Conservation (phyloP, 2,797 vertebrate genomes). For the Leptodactylus fallax region DNA sequence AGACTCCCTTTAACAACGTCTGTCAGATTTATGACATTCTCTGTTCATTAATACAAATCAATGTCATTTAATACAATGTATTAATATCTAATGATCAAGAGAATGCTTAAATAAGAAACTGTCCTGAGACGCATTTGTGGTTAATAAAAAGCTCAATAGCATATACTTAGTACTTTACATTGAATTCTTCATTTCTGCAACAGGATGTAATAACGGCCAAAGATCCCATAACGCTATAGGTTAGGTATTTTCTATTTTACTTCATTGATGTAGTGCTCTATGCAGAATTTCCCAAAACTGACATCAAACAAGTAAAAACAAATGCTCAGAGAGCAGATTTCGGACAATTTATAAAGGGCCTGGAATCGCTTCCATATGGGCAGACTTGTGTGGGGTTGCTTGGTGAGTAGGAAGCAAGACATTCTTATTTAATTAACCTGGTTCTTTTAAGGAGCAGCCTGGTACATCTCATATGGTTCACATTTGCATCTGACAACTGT, state of each 20-base stretch:
- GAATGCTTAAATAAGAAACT: neutral
- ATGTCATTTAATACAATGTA: neutral
- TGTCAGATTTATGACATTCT: too few relatives aligned
- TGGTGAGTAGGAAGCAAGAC: constrained; percentile 72
- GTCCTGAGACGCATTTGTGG: neutral
- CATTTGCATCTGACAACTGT: constrained; percentile 70
- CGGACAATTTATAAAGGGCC: constrained; percentile 76
- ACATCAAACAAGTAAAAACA: constrained; percentile 77
- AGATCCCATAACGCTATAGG: constrained; percentile 41
- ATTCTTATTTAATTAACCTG: constrained; percentile 74
- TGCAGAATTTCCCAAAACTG: constrained; percentile 69
- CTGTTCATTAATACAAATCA: neutral
- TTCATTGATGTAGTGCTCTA: constrained; percentile 67
- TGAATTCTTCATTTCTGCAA: constrained; percentile 22
- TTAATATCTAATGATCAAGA: neutral
- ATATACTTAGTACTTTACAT: constrained; percentile 24
- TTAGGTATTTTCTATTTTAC: constrained; percentile 48
- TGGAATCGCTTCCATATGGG: constrained; percentile 77
- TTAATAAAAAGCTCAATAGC: neutral
- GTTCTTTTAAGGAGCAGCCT: constrained; percentile 67
- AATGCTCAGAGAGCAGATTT: constrained; percentile 74
- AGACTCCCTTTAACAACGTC: too few relatives aligned
- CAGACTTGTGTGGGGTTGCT: constrained; percentile 69
- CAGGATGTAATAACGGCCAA: constrained; percentile 36
- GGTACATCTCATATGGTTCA: constrained; percentile 69